Base-by-base conservation (phyloP, 2,888 invertebrate species). In the Heteromurus nitidus region DNA sequence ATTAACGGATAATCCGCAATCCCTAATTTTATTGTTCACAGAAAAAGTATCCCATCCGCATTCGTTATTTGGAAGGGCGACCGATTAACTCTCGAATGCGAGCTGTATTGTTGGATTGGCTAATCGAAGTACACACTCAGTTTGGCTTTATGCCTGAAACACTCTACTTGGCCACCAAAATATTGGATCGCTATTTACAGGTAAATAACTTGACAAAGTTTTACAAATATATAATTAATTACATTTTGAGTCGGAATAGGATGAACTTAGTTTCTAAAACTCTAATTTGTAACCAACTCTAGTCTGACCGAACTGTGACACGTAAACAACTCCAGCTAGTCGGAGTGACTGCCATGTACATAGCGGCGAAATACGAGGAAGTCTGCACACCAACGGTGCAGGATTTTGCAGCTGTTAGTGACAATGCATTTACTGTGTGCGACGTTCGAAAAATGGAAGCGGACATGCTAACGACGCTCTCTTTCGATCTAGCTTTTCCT, bases 301-400 rank as follows among this genome's bases (percentile, higher is more conserved):
- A 94, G 94, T 90, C 89, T 2, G 92, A 91, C 36, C 91, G 91
- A 62, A 91, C 91, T 20, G 92, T 95, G 31, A 91, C 92, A 70
- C 92, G 93, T 85, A 93, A 92, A 85, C 92, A 93, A 86, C 91
- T 98, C 80, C 98, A 98, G 89, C 90, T 98, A 84, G 95, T 97
- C 13, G 98, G 97, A 2, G 94, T 96, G 0, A 93, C 96, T 0
- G 94, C 96, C 0, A 92, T 98, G 91, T 94, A 96, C 88, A 92
- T 98, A 72, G 97, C 98, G 0, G 93, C 94, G 88, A 99, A 99
- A 89, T 98, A 96, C 88, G 98, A 99, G 90, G 99, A 99, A 91
- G 94, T 97, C 88, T 96, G 94, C 88, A 92, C 95, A 0, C 97
- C 98, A 0, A 95, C 95, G 58, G 92, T 97, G 24, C 91, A 90